Base-by-base conservation (phyloP, 2,113 vertebrate genomes). In the Siphamia tubifer region DNA sequence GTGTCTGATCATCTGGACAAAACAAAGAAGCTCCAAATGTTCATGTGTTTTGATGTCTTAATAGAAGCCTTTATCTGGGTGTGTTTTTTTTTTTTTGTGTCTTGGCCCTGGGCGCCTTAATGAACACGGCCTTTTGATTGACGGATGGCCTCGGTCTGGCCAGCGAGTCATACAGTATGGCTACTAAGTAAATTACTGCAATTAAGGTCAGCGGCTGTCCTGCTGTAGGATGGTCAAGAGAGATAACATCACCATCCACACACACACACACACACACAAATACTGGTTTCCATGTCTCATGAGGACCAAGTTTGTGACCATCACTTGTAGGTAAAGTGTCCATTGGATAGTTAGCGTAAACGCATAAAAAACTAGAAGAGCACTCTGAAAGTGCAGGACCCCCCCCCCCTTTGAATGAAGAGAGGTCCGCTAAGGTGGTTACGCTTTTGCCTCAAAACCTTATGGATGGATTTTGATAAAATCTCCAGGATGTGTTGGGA, bases 171-270 rank as follows among this genome's bases (percentile, higher is more conserved):
- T 31, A 64, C 64, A 72, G 72, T 81, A 74, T 73, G 79, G 68
- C 61, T 66, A 56, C 64, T 60, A 52, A 77, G 28, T 71, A 77
- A 90, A 90, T 89, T 87, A 90, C 68, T 66, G 53, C 88, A 89
- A 90, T 90, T 90, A 89, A 83, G 86, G 87, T 91, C 91, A 92
- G 73, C 42, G 58, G 61, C 52, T 31, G 21, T 89, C 70, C 69
- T 55, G 44, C 62, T 77, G 25, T 24, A 56, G 27, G 20, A 71
- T 74, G 81, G 84, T 91, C 87, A 89, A 68, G 78, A 80, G 78
- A 12, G 54, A 90, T 90, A 81, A 90, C 83, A 64, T 91, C 87
- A 87, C 31, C 39, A 24, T 43, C 19, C 24, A 47, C 30, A 28
- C 24, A 31, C 52, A 16, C 68, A 36, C 21, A 27, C 40, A 52